phyloP scores from a whole-genome alignment of 1,140 invertebrate species.

The Mycetomoellerius zeteki region DNA sequence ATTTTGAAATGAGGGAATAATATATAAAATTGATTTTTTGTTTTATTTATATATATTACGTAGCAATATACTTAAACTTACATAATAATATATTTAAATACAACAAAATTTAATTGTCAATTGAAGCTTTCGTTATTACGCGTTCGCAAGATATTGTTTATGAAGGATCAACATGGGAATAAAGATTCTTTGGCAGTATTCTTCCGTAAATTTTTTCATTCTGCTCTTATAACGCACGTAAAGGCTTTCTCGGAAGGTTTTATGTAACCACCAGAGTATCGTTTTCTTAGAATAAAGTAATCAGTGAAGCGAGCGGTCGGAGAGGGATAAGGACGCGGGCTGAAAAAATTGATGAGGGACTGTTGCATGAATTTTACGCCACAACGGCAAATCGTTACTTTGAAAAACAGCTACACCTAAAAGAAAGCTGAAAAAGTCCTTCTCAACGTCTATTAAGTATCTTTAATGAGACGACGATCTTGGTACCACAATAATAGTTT shows the following conservation, averaged over 20 bases:
- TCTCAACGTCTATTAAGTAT: conserved; percentile 47
- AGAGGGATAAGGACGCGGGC: not conserved
- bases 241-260: conserved; percentile 47
- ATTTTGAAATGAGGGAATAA: no score
- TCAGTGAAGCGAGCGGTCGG: conserved; percentile 45
- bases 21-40: not conserved
- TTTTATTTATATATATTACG: not conserved
- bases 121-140: not conserved
- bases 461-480: conserved; percentile 48
- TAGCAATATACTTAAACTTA: not conserved
- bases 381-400: conserved; percentile 48
- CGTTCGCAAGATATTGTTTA: conserved; percentile 24
- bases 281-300: conserved; percentile 60
- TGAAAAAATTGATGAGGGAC: conserved; percentile 57
- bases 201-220: conserved; percentile 48
- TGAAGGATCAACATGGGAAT: conserved; percentile 42
- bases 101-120: not conserved
- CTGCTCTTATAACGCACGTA: conserved; percentile 8
- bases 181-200: conserved; percentile 8
- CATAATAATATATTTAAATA: not conserved
- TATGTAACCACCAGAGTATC: conserved; percentile 50
- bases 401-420: conserved; percentile 32
- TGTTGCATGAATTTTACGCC: conserved; percentile 54
- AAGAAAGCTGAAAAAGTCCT: conserved; percentile 2
- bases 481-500: not conserved